A percentile compares a stretch with the other conserved stretches of the same genome.
These are phyloP conservation scores for Drosophila incognita DNA, from an alignment of 2,888 invertebrate genomes.

Conservation along the genomic window DNA sequence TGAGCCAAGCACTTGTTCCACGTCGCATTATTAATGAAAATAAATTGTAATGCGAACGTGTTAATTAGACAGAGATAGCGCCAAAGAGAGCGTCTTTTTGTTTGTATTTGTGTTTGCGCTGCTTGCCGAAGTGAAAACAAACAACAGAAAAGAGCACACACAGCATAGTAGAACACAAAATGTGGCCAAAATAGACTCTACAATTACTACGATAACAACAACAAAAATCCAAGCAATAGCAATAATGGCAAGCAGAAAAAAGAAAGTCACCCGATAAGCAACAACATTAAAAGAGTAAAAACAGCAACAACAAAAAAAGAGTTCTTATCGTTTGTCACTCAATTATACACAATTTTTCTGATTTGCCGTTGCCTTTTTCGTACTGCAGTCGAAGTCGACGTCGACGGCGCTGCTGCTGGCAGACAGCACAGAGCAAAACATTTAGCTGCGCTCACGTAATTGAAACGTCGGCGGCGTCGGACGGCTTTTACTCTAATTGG, in stretches of 20 bases:
- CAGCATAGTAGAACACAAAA: slow-evolving; percentile 39
- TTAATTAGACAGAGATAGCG: slow-evolving; percentile 59
- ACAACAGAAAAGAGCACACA: slow-evolving; percentile 47
- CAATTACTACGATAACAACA: slow-evolving; percentile 18
- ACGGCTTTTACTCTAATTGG: slow-evolving; percentile 74
- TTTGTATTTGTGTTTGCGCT: slow-evolving; percentile 38
- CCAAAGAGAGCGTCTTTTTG: slow-evolving; percentile 31
- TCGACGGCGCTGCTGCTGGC: slow-evolving; percentile 4
- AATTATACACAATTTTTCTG: slow-evolving; percentile 68
- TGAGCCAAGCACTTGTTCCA: slow-evolving; percentile 56
- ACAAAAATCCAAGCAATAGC: slow-evolving; percentile 21
- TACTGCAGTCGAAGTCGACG: slow-evolving; percentile 38
- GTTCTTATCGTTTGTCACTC: slow-evolving; percentile 71
- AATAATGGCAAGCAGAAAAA: slow-evolving; percentile 20
- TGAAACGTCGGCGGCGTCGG: slow-evolving; percentile 56
- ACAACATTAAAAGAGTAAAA: slow-evolving; percentile 19
- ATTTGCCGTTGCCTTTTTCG: slow-evolving; percentile 53
- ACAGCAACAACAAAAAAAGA: slow-evolving; percentile 9
- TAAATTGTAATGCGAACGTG: slow-evolving; percentile 72
- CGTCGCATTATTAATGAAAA: slow-evolving; percentile 75
- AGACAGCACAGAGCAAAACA: slow-evolving; percentile 18
- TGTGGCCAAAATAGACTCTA: slow-evolving; percentile 53
- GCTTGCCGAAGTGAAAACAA: slow-evolving; percentile 50
- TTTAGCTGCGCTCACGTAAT: slow-evolving; percentile 68
- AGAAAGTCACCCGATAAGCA: slow-evolving; percentile 9